These are phyloP conservation scores for Neomonachus schauinslandi DNA, from an alignment of 2,113 vertebrate genomes.

Conservation along the genomic window DNA sequence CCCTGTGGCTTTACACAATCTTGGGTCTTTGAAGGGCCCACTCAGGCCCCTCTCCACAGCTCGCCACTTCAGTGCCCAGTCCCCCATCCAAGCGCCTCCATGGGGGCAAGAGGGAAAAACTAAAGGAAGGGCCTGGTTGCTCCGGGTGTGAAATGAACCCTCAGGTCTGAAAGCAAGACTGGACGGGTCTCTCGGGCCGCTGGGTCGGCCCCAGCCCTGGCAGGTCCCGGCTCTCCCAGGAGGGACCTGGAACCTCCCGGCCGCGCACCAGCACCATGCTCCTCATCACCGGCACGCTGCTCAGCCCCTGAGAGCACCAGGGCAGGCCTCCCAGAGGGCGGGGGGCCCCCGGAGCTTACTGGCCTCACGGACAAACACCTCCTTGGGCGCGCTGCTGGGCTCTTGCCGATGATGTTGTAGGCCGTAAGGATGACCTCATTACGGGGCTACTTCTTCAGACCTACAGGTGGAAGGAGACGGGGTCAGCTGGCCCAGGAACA, in stretches of 20 bases:
- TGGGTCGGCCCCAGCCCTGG: not conserved
- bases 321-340: not conserved
- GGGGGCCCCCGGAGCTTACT: constrained; percentile 82
- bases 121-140: no score
- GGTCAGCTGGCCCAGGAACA: not conserved
- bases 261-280: accelerated
- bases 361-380: constrained; percentile 97
- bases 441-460: constrained; percentile 93
- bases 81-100: no score
- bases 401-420: constrained; percentile 95
- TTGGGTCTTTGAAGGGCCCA: no score
- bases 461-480: constrained; percentile 80
- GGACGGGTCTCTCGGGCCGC: no score
- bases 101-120: no score
- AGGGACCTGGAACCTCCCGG: accelerated
- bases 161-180: no score
- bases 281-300: accelerated
- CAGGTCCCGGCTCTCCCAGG: not conserved
- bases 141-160: no score
- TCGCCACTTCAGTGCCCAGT: no score
- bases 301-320: accelerated
- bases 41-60: no score
- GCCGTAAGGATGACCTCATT: constrained; percentile 95
- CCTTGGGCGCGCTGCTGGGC: constrained; percentile 91
- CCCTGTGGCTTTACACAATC: no score